Evolutionary conservation across 2,113 vertebrate species (phyloP).

Genomic region (Prietella phreatophila): DNA sequence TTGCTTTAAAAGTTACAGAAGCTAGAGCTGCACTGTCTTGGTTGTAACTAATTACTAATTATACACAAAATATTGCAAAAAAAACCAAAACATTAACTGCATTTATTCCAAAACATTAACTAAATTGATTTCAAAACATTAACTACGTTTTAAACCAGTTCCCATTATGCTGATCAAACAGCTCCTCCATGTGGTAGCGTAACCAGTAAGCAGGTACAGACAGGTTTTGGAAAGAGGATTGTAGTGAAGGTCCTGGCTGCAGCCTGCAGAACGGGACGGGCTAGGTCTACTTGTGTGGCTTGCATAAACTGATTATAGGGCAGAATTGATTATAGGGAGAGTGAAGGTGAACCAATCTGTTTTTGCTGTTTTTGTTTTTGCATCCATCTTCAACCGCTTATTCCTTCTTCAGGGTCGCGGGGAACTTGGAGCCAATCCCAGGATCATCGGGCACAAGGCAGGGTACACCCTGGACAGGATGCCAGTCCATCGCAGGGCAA

Average conservation of each 20-base stretch:
- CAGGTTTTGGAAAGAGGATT: not conserved
- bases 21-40: not conserved
- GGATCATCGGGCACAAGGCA: too few species aligned
- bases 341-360: not conserved
- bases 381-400: too few species aligned
- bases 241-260: too few species aligned
- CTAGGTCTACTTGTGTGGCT: not conserved
- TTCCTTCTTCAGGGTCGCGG: too few species aligned
- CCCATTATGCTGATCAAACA: conserved; percentile 20
- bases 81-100: not conserved
- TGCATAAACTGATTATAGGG: not conserved
- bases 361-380: too few species aligned
- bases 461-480: too few species aligned
- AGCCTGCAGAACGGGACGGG: too few species aligned
- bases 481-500: too few species aligned
- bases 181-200: conserved; percentile 52
- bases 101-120: not conserved
- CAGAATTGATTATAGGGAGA: not conserved
- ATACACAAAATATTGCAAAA: not conserved
- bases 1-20: not conserved
- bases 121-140: not conserved
- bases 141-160: conserved; percentile 6
- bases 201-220: too few species aligned
- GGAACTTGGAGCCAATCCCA: too few species aligned
- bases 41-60: not conserved